Conservation (phyloP, 2,113 vertebrate species). For the Phrynosoma platyrhinos region DNA sequence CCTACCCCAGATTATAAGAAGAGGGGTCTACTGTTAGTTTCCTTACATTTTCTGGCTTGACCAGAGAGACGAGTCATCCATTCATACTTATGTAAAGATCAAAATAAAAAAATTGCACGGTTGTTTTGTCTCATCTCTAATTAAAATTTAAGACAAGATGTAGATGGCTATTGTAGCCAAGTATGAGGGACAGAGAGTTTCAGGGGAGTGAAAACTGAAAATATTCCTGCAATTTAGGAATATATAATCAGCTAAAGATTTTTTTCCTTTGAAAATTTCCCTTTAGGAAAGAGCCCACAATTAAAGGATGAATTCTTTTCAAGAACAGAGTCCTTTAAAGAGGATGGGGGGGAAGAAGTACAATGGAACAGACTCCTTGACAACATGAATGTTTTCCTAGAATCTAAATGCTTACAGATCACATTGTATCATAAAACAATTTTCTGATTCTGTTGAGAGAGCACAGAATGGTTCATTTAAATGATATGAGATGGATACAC, state of each 20-base stretch:
- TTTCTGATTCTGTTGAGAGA: conserved; percentile 17
- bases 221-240: conserved; percentile 6
- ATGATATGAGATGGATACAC: not conserved
- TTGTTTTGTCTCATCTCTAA: not conserved
- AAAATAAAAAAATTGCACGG: not conserved
- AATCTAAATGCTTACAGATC: conserved; percentile 18
- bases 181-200: not conserved
- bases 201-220: not conserved
- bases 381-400: not conserved
- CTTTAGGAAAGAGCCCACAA: not conserved
- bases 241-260: not conserved
- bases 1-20: not conserved
- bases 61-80: not conserved
- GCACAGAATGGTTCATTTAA: not conserved
- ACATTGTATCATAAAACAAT: not conserved
- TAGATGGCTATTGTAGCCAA: not conserved
- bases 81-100: not conserved
- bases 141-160: not conserved
- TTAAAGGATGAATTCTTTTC: not conserved
- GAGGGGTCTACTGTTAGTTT: not conserved
- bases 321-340: not conserved
- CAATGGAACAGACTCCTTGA: not conserved
- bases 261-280: not conserved
- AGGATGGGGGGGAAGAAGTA: too few relatives aligned
- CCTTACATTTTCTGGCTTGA: not conserved